Percentiles rank a stretch among this genome's conserved stretches.
Evolutionary conservation across 2,888 invertebrate species (phyloP).

Genomic region (Bellardia pandia): DNA sequence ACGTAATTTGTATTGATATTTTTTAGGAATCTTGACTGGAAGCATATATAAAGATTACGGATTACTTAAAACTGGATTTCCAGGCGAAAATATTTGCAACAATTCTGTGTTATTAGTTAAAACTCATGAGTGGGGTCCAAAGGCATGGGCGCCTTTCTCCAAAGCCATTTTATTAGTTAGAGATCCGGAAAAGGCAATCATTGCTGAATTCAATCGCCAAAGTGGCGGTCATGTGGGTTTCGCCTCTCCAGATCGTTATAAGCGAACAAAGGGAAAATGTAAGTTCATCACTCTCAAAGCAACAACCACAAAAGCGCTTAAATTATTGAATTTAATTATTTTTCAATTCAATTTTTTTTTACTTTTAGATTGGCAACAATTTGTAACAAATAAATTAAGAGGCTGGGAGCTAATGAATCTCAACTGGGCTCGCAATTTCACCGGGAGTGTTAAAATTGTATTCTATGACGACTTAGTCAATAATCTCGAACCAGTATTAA

Average conservation of each 20-base stretch:
- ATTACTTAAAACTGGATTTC: slow-evolving; percentile 90
- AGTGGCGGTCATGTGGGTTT: slow-evolving; percentile 92
- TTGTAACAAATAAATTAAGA: slow-evolving; percentile 87
- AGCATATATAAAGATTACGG: slow-evolving; percentile 93
- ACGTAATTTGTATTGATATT: background rate
- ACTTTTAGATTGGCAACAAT: slow-evolving; percentile 88
- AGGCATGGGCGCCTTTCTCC: slow-evolving; percentile 86
- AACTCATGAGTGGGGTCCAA: slow-evolving; percentile 90
- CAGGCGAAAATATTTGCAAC: slow-evolving; percentile 90
- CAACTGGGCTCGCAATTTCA: slow-evolving; percentile 89
- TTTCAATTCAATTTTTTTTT: background rate
- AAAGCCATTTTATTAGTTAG: slow-evolving; percentile 89
- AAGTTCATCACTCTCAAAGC: slow-evolving; percentile 77
- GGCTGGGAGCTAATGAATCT: slow-evolving; percentile 89
- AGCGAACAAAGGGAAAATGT: slow-evolving; percentile 87
- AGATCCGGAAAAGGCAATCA: slow-evolving; percentile 88
- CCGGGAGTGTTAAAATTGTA: slow-evolving; percentile 88
- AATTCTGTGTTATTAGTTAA: slow-evolving; percentile 91
- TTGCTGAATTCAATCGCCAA: slow-evolving; percentile 91
- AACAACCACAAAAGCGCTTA: background rate
- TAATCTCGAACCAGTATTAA: slow-evolving; percentile 86
- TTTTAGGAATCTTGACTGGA: slow-evolving; percentile 89
- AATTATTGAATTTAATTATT: background rate
- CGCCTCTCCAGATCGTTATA: slow-evolving; percentile 88
- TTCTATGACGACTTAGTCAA: slow-evolving; percentile 89